Evolutionary conservation across 2,797 vertebrate genomes (phyloP).

Genomic region (Rhinophrynus dorsalis): DNA sequence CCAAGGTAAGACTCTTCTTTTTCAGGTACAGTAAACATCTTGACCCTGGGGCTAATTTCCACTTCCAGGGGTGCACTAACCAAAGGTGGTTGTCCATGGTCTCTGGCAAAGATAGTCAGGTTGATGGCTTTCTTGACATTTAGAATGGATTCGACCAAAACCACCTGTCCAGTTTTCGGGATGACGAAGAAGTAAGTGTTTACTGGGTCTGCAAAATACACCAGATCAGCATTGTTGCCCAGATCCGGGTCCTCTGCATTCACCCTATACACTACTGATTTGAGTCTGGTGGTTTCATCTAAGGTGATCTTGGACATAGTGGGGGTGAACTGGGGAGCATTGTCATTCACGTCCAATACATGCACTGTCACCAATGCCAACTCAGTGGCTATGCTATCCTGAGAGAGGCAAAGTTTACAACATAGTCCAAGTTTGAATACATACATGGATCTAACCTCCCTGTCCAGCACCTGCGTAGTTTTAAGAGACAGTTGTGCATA

Average conservation of each 20-base stretch:
- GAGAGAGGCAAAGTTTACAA: constrained; percentile 66
- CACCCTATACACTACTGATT: constrained; percentile 72
- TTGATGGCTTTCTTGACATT: constrained; percentile 70
- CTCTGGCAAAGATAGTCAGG: constrained; percentile 77
- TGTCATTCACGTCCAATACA: constrained; percentile 85
- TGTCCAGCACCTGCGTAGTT: constrained; percentile 75
- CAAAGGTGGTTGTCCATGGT: constrained; percentile 78
- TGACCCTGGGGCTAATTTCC: constrained; percentile 70
- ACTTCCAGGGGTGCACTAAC: constrained; percentile 73
- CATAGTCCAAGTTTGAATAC: constrained; percentile 71
- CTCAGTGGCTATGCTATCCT: constrained; percentile 55
- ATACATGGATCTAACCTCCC: constrained; percentile 76
- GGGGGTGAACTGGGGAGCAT: constrained; percentile 72
- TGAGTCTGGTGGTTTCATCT: constrained; percentile 80
- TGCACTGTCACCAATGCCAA: constrained; percentile 77
- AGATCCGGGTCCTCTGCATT: constrained; percentile 76
- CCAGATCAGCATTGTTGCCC: constrained; percentile 81
- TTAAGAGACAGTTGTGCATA: constrained; percentile 75
- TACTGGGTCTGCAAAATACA: constrained; percentile 75
- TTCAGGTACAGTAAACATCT: constrained; percentile 11
- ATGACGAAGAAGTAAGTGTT: constrained; percentile 83
- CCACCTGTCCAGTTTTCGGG: constrained; percentile 82
- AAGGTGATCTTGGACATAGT: constrained; percentile 65
- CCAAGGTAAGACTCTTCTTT: constrained; percentile 6
- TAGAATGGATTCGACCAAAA: constrained; percentile 83